Base-by-base conservation (phyloP, 2,888 invertebrate genomes). In the Megalurothrips usitatus region DNA sequence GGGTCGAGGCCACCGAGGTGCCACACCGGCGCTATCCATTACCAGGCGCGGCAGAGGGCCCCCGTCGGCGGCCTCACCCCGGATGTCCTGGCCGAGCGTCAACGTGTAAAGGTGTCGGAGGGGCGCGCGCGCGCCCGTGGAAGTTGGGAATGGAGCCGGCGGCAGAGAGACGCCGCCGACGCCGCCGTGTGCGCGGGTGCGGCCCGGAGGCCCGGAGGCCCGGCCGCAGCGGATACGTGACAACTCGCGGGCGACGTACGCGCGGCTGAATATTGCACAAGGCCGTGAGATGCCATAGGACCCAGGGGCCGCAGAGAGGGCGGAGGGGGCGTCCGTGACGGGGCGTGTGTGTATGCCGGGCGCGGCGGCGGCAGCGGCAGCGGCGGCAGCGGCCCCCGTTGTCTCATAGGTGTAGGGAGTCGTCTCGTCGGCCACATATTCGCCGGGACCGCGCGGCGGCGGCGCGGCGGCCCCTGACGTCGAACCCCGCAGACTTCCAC, bases 191-290 rank as follows among this genome's bases (percentile, higher is more conserved):
- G n/a, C 34, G 34, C 34, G 34, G 34, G 34, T 6, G 34, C 3
- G 34, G 34, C 34, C 6, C 34, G 34, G 34, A 4, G 34, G n/a
- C n/a, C 34, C 6, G 34, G 34, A 6, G 34, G 34, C 2, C 34
- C 34, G 34, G 34, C 2, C 34, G 6, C 34, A 58, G 58, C n/a
- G 58, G 58, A 58, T 58, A 58, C 58, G 58, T 58, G 58, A 58
- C 14, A 58, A 58, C 58, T 58, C 58, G 58, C 58, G 12, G 52
- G 52, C 19, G 52, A 43, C 19, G 58, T 58, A n/a, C 17, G 17
- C n/a, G 58, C 58, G 58, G 58, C 58, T 58, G 58, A 58, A 58
- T 58, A 58, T 58, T 58, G 58, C 58, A 58, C 58, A n/a, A 58
- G 58, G 58, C n/a, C 17, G 14, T 58, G 58, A 58, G 58, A 58